Percentiles rank a stretch among this genome's conserved stretches.
Conservation (phyloP, 92 coral and sea anemone species). For the Desmophyllum pertusum region DNA sequence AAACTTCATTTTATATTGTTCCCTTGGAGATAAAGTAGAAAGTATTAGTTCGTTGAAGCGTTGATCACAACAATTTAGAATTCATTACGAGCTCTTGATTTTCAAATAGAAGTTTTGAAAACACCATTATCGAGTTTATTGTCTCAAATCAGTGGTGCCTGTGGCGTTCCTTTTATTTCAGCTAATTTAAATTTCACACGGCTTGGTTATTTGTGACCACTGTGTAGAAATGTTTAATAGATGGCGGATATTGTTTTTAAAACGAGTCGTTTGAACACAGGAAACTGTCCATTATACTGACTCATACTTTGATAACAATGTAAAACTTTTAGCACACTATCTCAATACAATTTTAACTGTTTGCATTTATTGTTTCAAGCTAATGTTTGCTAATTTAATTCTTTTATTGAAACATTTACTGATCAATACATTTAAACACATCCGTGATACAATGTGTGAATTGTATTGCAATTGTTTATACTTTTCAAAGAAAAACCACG, state of each 20-base stretch:
- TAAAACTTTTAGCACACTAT: neutral
- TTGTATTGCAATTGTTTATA: neutral
- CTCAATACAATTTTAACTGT: neutral
- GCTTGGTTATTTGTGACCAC: neutral
- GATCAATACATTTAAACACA: neutral
- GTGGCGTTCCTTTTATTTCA: neutral
- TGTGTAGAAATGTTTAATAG: neutral
- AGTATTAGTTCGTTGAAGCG: slow-evolving; percentile 9
- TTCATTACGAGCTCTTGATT: neutral
- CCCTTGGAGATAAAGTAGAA: neutral
- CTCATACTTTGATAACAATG: neutral
- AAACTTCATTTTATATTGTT: too few relatives aligned
- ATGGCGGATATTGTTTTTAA: neutral
- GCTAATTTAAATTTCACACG: neutral
- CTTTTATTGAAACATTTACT: too few relatives aligned
- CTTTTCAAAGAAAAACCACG: neutral
- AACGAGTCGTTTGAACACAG: neutral
- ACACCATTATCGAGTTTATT: neutral
- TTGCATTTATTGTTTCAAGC: neutral
- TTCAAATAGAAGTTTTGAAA: neutral
- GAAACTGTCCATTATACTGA: neutral
- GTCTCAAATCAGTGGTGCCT: neutral
- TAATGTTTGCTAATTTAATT: neutral
- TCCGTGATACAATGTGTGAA: neutral
- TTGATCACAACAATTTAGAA: neutral